Base-by-base conservation (phyloP, 2,113 vertebrate species). In the Cynopterus brachyotis region DNA sequence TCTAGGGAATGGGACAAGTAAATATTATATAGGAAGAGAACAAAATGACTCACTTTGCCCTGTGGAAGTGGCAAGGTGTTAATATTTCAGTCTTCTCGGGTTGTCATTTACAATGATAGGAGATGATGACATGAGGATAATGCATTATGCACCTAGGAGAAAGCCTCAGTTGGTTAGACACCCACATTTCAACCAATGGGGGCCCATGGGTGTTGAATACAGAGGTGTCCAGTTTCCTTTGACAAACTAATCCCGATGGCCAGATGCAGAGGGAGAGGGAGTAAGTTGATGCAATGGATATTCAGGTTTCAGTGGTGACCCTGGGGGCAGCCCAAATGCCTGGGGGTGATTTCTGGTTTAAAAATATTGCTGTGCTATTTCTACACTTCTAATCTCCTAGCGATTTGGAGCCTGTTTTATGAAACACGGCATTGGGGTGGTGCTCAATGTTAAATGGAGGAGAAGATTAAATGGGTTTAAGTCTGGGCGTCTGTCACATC, bases 401-500 rank as follows among this genome's bases (percentile, higher is more conserved):
- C 97, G 96, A 98, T 98, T 98, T 98, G 98, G 98, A 99, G 98
- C 47, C 98, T 95, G 98, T 99, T 99, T 98, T 99, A 98, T 98
- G 98, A 98, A 98, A 98, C 98, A 96, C 62, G 98, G 99, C 98
- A 98, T 98, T 97, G 86, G 98, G 98, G 98, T 98, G 98, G 98
- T 98, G 98, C 98, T 98, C 98, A 98, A 97, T 98, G 99, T 98
- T 99, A 99, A 99, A 99, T 98, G 98, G 98, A 98, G 98, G 99
- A 99, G 98, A 98, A 99, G 99, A 99, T 99, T 99, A 99, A 98
- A 98, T 98, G 99, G 99, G 98, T 99, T 99, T 99, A 99, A 99
- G 98, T 98, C 98, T 98, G 97, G 97, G 98, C 97, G 98, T 99
- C 99, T 99, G 99, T 98, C 99, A 99, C 98, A 96, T 98, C 98